Base-by-base conservation (phyloP, 2,113 vertebrate genomes). In the Talpa occidentalis region DNA sequence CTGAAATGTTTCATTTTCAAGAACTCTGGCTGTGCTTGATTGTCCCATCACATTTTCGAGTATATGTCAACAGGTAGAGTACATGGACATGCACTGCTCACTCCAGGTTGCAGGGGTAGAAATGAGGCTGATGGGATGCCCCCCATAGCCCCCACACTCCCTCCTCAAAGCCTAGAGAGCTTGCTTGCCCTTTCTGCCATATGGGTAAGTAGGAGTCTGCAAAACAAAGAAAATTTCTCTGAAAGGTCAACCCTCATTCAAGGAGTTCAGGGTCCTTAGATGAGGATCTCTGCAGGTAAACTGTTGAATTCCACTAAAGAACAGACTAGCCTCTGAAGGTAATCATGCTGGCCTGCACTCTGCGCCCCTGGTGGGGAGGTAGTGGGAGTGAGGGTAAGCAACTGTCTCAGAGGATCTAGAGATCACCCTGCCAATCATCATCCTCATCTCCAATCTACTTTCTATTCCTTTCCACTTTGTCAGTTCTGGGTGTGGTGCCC, bases 1-100 rank as follows among this genome's bases (percentile, higher is more conserved):
- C 19, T 90, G 74, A 94, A 91, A 77, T 80, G 44, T 21, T 60
- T 72, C n/a, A 40, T 73, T 83, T 88, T 52, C 44, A 78, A 35
- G 44, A 73, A 70, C n/a, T 83, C 69, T 78, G 40, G 22, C 30
- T 0, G 0, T 21, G 24, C 32, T 88, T 28, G 37, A 32, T 77
- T 40, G n/a, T 28, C 26, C 22, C 21, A 56, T 67, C 1, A 52
- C 6, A 32, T 52, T 47, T 54, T 62, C 0, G 4, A 62, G 16
- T 56, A 10, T 10, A 15, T 44, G 24, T 70, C 19, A 9, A 11
- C 3, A 44, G 59, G 24, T 28, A 44, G 10, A 81, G 24, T 10
- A 17, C 10, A n/a, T 15, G 30, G 40, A 35, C 40, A 67, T 22
- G 5, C 35, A 42, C 30, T 4, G 3, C 69, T 69, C 52, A 81